Percentiles rank a stretch among this genome's conserved stretches.
Evolutionary conservation across 2,888 invertebrate species (phyloP).

Genomic region (Amaurobius ferox): DNA sequence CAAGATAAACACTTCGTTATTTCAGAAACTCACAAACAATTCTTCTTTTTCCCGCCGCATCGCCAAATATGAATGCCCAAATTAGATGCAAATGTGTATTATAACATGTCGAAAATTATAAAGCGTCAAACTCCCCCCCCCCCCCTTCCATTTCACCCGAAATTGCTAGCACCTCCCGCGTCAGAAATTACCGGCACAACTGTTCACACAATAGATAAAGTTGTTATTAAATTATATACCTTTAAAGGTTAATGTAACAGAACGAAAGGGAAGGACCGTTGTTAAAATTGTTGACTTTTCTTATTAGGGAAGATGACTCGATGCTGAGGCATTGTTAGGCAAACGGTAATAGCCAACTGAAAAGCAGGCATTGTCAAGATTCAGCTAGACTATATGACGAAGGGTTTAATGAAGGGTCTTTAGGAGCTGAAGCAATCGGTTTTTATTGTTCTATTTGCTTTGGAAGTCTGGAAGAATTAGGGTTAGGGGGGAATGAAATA

Average conservation of each 20-base stretch:
- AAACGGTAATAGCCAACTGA: neutral
- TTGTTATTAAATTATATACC: neutral
- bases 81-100: constrained; percentile 4
- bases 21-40: neutral
- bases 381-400: too few species aligned
- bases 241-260: neutral
- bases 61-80: neutral
- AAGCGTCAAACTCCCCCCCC: neutral
- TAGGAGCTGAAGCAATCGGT: too few species aligned
- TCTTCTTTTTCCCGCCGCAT: neutral
- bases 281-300: neutral
- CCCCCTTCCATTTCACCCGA: neutral
- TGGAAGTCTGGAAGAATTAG: too few species aligned
- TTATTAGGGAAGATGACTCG: neutral
- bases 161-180: neutral
- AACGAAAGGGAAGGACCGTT: neutral
- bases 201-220: neutral
- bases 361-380: neutral
- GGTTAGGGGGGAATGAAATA: too few species aligned
- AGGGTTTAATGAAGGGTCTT: too few species aligned
- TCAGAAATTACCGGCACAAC: neutral
- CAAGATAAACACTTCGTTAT: constrained; percentile 9
- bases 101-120: neutral
- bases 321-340: neutral
- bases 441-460: too few species aligned